Evolutionary conservation across 2,888 invertebrate genomes (phyloP), one percentile per base, ranked within the genome.

Genomic region (Hofmannophila pseudospretella): DNA sequence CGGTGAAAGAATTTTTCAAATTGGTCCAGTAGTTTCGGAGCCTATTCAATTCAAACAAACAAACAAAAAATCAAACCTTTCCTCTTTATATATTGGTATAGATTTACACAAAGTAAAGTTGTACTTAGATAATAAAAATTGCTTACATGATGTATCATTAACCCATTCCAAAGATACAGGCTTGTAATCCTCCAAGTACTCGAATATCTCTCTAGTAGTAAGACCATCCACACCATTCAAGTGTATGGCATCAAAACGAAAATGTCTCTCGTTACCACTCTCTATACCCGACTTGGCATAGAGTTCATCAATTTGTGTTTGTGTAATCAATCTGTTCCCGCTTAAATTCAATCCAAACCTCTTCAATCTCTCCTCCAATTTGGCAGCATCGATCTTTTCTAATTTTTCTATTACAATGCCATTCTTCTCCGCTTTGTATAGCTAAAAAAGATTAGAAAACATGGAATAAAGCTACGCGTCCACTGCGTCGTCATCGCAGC

Each of bases 141-240:
- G 75, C 89, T 88, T 81, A 92, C 95, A 96, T 54, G 93, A 92
- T 49, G 88, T 80, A 62, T 94, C 92, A 78, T 93, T 92, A 40
- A 95, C 90, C 94, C 94, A 95, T 76, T 96, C 95, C 34, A 96
- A 88, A 7, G 90, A 90, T 7, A 90, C 80, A n/a, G 96, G 94
- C 34, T 90, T 90, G 68, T 91, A 94, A 49, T 92, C 91, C 65
- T 90, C 88, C 63, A 96, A 92, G 73, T 95, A 95, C 49, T 90
- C 89, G 65, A 95, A 92, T 33, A 96, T 89, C 67, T 96, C 94
- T 63, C 91, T 90, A 2, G 94, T 93, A 51, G 89, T 91, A 88
- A 96, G 90, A 22, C 92, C 90, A 52, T 92, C 89, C 1, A 93
- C 90, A 32, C 95, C 95, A 62, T 91, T 82, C 63, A 96, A 81